phyloP scores from a whole-genome alignment of 2,888 invertebrate species.

The Acleris emargana region DNA sequence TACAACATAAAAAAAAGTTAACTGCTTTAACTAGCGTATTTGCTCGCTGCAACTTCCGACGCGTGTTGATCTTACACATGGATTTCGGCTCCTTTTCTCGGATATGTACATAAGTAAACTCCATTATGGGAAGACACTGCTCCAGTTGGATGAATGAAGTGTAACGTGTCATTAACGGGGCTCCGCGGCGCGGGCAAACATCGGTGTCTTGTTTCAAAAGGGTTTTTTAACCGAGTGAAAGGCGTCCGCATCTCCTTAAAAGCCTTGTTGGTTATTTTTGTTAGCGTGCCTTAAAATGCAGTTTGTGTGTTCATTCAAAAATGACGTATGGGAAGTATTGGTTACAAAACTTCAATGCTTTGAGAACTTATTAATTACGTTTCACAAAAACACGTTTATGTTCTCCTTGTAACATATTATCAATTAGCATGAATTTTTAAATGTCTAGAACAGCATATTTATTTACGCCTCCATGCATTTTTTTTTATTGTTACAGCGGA shows the following conservation, averaged over 20 bases:
- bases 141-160: slow-evolving; percentile 71
- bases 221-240: slow-evolving; percentile 71
- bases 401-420: too few species aligned
- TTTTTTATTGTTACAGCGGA: not conserved
- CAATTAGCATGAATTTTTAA: too few species aligned
- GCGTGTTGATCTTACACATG: slow-evolving; percentile 23
- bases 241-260: slow-evolving; percentile 75
- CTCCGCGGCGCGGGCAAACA: slow-evolving; percentile 64
- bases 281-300: slow-evolving; percentile 66
- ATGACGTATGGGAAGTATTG: slow-evolving; percentile 41
- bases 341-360: slow-evolving; percentile 5
- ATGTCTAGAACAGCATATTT: too few species aligned
- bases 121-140: slow-evolving; percentile 56
- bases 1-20: too few species aligned
- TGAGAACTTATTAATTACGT: not conserved
- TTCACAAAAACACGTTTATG: too few species aligned
- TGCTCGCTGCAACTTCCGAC: slow-evolving; percentile 22
- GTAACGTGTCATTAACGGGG: slow-evolving; percentile 73
- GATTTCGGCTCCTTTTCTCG: slow-evolving; percentile 38
- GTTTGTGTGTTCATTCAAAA: slow-evolving; percentile 58
- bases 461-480: not conserved
- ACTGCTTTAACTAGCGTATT: slow-evolving; percentile 15
- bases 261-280: slow-evolving; percentile 73
- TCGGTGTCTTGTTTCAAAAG: slow-evolving; percentile 75
- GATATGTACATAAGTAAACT: slow-evolving; percentile 43